Conservation (phyloP, 2,797 vertebrate species). For the Rhabdophis nuchalis region DNA sequence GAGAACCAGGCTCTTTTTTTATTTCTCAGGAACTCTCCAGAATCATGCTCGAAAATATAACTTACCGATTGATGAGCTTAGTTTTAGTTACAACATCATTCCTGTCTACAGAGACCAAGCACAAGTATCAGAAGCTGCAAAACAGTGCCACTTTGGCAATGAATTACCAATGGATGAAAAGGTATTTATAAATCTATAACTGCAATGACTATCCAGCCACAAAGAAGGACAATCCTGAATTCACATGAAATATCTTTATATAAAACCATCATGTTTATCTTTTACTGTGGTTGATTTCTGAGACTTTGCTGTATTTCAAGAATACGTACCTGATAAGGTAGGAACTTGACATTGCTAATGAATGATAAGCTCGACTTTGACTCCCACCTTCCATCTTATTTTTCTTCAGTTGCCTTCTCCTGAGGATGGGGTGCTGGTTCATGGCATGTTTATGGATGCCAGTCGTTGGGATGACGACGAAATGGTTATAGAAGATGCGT, state of each 20-base stretch:
- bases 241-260: not conserved
- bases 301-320: not conserved
- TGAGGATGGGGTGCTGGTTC: constrained; percentile 75
- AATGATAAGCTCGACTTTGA: not conserved
- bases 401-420: constrained; percentile 72
- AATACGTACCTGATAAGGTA: not conserved
- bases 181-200: constrained; percentile 57
- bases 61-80: constrained; percentile 84
- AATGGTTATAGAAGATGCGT: constrained; percentile 76
- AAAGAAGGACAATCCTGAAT: not conserved
- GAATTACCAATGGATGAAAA: constrained; percentile 75
- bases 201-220: not conserved
- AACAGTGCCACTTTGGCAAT: constrained; percentile 56
- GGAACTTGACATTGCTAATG: not conserved
- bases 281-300: not conserved
- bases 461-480: constrained; percentile 74
- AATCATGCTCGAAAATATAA: constrained; percentile 83
- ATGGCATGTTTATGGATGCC: constrained; percentile 81
- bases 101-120: constrained; percentile 78
- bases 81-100: constrained; percentile 77
- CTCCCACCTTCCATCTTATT: not conserved
- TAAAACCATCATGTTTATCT: not conserved
- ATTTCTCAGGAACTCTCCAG: constrained; percentile 77
- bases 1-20: not conserved
- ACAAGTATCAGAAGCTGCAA: constrained; percentile 69